A percentile compares a stretch with the other conserved stretches of the same genome.
Conservation (phyloP, 2,113 vertebrate species). For the Eleginops maclovinus region DNA sequence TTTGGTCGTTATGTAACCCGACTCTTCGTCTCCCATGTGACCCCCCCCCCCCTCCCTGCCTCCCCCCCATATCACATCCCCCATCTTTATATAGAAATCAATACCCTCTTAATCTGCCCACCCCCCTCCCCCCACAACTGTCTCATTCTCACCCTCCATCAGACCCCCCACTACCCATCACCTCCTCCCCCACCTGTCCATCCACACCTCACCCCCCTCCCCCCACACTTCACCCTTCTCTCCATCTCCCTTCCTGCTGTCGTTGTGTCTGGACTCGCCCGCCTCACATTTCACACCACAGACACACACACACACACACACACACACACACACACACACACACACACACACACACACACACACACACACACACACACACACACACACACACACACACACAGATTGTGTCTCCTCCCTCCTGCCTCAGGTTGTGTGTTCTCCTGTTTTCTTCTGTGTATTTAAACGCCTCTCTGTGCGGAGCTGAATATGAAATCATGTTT, state of each 20-base stretch:
- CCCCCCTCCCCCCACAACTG: slow-evolving; percentile 31
- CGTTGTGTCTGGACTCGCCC: slow-evolving; percentile 74
- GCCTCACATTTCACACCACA: slow-evolving; percentile 59
- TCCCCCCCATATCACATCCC: slow-evolving; percentile 77
- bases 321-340: slow-evolving; percentile 30
- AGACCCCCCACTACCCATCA: not conserved
- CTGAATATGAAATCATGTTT: not conserved
- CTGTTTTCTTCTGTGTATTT: not conserved
- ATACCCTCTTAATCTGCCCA: slow-evolving; percentile 81
- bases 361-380: slow-evolving; percentile 19
- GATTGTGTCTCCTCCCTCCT: slow-evolving; percentile 13
- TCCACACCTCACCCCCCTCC: not conserved
- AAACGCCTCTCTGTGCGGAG: not conserved
- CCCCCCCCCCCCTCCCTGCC: not conserved
- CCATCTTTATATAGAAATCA: slow-evolving; percentile 86
- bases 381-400: slow-evolving; percentile 30
- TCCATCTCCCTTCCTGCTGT: slow-evolving; percentile 57
- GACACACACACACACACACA: slow-evolving; percentile 16
- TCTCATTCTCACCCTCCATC: slow-evolving; percentile 63
- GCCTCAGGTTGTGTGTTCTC: slow-evolving; percentile 19
- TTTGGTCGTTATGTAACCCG: slow-evolving; percentile 69
- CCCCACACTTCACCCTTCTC: slow-evolving; percentile 19
- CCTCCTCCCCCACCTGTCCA: slow-evolving; percentile 7
- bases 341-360: slow-evolving; percentile 24
- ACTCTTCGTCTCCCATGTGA: slow-evolving; percentile 50